Evolutionary conservation across 2,113 vertebrate genomes (phyloP).

Genomic region (Esox niger): DNA sequence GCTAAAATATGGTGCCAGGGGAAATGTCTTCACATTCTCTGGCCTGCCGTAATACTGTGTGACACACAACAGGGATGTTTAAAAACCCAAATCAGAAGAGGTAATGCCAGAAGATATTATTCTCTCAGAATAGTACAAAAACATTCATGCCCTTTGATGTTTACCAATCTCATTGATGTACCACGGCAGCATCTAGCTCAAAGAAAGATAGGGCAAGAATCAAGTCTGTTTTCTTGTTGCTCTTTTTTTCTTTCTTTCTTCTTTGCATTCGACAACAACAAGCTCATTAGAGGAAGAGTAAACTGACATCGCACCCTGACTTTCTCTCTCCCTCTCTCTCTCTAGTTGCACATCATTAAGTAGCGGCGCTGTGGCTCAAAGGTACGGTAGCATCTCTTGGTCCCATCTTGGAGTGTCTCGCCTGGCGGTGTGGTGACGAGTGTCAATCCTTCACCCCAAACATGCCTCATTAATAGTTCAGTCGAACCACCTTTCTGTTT

Average conservation of each 20-base stretch:
- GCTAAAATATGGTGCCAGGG: too few species aligned
- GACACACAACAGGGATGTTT: neutral
- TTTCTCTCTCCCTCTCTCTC: constrained; percentile 38
- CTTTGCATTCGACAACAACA: constrained; percentile 58
- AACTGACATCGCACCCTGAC: constrained; percentile 68
- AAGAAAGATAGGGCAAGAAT: constrained; percentile 1
- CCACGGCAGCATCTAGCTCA: constrained; percentile 5
- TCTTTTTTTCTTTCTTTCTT: constrained; percentile 41
- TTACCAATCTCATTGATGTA: constrained; percentile 15
- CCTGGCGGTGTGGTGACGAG: constrained; percentile 70
- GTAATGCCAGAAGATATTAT: neutral
- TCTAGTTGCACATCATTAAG: constrained; percentile 70
- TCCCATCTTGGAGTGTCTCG: constrained; percentile 49
- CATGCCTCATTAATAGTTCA: constrained; percentile 79
- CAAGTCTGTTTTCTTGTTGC: constrained; percentile 41
- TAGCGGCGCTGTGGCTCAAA: constrained; percentile 61
- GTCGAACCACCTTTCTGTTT: constrained; percentile 64
- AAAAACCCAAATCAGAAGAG: neutral
- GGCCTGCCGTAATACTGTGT: neutral
- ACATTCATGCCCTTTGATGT: constrained; percentile 7
- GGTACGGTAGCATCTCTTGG: constrained; percentile 48
- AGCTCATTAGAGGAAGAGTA: constrained; percentile 70
- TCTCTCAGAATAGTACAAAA: neutral
- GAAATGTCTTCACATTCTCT: too few species aligned
- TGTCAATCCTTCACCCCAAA: constrained; percentile 75